Evolutionary conservation across 2,113 vertebrate genomes (phyloP).

Genomic region (Rhynchomys soricoides): DNA sequence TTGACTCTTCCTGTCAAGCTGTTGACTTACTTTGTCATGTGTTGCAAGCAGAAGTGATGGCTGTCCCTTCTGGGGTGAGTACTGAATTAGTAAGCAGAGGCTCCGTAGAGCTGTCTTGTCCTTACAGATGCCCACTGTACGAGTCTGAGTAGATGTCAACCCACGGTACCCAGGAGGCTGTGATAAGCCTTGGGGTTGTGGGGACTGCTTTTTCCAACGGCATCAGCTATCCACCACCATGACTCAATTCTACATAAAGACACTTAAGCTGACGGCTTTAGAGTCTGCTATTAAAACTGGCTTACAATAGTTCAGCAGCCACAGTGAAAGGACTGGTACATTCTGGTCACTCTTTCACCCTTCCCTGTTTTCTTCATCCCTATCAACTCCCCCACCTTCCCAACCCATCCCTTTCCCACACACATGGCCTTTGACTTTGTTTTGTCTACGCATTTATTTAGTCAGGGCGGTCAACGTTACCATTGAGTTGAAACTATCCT

Average conservation of each 20-base stretch:
- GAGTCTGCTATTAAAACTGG: background rate
- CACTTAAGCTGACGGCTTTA: background rate
- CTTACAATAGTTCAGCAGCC: background rate
- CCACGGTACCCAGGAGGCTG: rapidly evolving
- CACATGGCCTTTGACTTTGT: background rate
- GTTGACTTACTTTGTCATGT: background rate
- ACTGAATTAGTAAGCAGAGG: background rate
- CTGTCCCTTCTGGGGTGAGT: background rate
- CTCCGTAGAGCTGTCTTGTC: background rate
- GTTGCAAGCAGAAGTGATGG: background rate
- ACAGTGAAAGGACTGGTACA: background rate
- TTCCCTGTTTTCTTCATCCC: background rate
- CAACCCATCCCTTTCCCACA: background rate
- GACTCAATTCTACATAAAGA: background rate
- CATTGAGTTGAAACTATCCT: background rate
- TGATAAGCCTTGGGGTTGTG: background rate
- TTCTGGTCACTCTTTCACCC: no score
- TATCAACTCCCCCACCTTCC: no score
- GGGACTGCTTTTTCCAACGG: background rate
- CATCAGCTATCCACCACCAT: background rate
- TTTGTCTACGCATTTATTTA: background rate
- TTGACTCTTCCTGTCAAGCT: background rate
- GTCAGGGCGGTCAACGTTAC: no score
- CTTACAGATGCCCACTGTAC: background rate
- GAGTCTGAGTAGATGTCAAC: background rate